Evolutionary conservation across 2,888 invertebrate species (phyloP).

Genomic region (Glaucopsyche alexis): DNA sequence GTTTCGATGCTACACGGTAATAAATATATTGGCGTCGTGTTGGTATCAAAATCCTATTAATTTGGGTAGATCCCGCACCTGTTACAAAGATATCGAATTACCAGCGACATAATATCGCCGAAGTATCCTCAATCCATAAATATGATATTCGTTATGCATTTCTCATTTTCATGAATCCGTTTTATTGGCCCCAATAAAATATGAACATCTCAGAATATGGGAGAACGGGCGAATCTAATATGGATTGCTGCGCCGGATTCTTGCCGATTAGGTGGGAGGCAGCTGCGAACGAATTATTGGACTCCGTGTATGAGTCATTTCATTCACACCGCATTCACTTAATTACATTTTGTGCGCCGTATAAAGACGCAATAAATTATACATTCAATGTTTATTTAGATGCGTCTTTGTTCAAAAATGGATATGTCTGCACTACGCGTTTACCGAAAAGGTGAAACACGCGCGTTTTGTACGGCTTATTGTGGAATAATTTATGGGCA

Average conservation of each 20-base stretch:
- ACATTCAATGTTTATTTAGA: constrained; percentile 26
- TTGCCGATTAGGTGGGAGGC: constrained; percentile 60
- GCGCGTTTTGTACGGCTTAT: constrained; percentile 2
- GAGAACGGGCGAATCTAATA: constrained; percentile 79
- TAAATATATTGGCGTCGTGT: too few species aligned
- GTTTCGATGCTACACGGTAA: too few species aligned
- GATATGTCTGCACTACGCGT: constrained; percentile 2
- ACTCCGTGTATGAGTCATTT: constrained; percentile 22
- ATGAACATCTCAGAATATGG: constrained; percentile 81
- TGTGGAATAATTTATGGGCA: constrained; percentile 2
- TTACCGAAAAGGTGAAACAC: constrained; percentile 9
- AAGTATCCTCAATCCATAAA: constrained; percentile 76
- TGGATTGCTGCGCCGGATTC: constrained; percentile 78
- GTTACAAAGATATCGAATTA: constrained; percentile 80
- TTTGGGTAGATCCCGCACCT: constrained; percentile 53
- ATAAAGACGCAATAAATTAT: constrained; percentile 24
- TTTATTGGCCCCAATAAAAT: constrained; percentile 82
- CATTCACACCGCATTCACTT: constrained; percentile 26
- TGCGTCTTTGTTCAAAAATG: constrained; percentile 20
- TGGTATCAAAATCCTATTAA: constrained; percentile 65
- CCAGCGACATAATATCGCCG: constrained; percentile 71
- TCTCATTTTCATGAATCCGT: constrained; percentile 81
- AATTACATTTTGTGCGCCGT: constrained; percentile 17
- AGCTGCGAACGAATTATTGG: constrained; percentile 36
- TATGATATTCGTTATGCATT: constrained; percentile 80